Conservation (phyloP, 64 coral and sea anemone genomes). For the Platygyra sinensis region DNA sequence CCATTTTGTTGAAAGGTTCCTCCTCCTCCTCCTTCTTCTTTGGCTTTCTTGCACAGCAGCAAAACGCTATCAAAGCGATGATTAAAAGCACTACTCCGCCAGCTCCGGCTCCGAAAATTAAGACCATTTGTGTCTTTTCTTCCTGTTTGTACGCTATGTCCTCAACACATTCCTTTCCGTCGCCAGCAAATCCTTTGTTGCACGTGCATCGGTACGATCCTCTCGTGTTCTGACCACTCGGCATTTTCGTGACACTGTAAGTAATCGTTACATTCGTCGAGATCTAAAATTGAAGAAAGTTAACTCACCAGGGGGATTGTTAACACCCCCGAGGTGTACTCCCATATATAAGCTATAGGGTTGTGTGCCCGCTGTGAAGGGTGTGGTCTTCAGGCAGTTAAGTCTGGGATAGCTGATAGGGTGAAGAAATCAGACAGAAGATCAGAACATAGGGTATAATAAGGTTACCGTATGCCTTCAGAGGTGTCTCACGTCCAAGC, state of each 20-base stretch:
- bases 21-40: background rate
- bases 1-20: background rate
- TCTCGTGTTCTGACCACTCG: background rate
- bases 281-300: background rate
- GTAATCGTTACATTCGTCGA: background rate
- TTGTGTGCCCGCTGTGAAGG: too few relatives aligned
- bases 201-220: slow-evolving; percentile 5
- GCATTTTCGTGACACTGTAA: background rate
- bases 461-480: too few relatives aligned
- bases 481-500: too few relatives aligned
- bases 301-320: background rate
- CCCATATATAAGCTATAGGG: too few relatives aligned
- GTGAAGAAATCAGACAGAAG: too few relatives aligned
- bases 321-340: too few relatives aligned
- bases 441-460: too few relatives aligned
- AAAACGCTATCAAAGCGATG: slow-evolving; percentile 5
- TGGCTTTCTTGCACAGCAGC: background rate
- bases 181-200: slow-evolving; percentile 9
- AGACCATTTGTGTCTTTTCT: background rate
- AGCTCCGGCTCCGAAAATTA: slow-evolving; percentile 5
- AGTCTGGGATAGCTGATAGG: too few relatives aligned
- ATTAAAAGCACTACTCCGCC: background rate
- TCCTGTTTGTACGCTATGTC: slow-evolving; percentile 20
- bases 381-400: too few relatives aligned
- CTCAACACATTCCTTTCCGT: background rate